phyloP scores from a whole-genome alignment of 2,888 invertebrate genomes.

The Epinotia nisella region DNA sequence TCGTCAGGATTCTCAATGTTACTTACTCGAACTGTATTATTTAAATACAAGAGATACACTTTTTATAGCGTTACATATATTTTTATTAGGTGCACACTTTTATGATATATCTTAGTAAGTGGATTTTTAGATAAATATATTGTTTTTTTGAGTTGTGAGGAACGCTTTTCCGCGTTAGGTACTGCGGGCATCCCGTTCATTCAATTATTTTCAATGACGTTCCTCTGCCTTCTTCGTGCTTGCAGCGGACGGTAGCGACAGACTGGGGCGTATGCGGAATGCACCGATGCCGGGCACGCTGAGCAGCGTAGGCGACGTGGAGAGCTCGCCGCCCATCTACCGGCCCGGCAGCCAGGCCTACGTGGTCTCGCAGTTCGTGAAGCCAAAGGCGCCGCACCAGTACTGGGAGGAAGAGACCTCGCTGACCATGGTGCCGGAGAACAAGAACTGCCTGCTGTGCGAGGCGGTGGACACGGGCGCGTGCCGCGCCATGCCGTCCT shows the following conservation, averaged over 20 bases:
- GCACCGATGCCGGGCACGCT: slow-evolving; percentile 69
- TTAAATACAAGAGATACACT: no score
- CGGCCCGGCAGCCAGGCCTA: slow-evolving; percentile 78
- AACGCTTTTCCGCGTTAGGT: no score
- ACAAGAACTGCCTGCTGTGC: slow-evolving; percentile 77
- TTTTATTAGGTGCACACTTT: no score
- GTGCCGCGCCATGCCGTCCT: slow-evolving; percentile 76
- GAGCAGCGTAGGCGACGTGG: slow-evolving; percentile 70
- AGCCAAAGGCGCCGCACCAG: slow-evolving; percentile 76
- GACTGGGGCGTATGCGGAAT: slow-evolving; percentile 39
- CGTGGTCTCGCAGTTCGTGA: slow-evolving; percentile 76
- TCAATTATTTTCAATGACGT: no score
- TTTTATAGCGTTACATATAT: no score
- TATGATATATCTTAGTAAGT: no score
- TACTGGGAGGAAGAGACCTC: slow-evolving; percentile 80
- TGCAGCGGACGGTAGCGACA: slow-evolving; percentile 13
- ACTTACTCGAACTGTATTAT: no score
- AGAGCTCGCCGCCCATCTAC: slow-evolving; percentile 73
- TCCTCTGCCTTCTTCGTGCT: background rate
- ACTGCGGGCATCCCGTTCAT: no score
- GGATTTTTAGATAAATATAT: no score
- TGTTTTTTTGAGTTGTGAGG: no score
- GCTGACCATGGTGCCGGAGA: slow-evolving; percentile 69
- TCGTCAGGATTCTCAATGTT: no score
- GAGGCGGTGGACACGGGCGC: slow-evolving; percentile 76